These are phyloP conservation scores for Lycopodina hypogea DNA, from an alignment of 37 sponge, comb jelly and placozoan species.

Conservation along the genomic window DNA sequence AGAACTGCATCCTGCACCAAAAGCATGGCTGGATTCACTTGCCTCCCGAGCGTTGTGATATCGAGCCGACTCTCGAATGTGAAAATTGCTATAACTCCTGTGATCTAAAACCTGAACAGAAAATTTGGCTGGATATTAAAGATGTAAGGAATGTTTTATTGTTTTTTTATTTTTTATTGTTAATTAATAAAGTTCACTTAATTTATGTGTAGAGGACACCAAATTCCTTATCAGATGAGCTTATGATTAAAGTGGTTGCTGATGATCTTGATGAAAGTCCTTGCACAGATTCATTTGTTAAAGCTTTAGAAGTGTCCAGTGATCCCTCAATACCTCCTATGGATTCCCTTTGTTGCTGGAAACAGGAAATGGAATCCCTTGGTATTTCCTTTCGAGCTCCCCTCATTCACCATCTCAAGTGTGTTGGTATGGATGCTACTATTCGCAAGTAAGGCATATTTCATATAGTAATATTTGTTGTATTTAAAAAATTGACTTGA, in stretches of 20 bases:
- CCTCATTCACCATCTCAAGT: slow-evolving; percentile 19
- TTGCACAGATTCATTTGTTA: not conserved
- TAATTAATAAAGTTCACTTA: not conserved
- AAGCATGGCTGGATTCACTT: not conserved
- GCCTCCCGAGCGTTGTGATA: not conserved
- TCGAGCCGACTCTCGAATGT: not conserved
- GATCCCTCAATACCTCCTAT: not conserved
- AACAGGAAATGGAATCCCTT: not conserved
- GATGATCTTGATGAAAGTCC: not conserved
- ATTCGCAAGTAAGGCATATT: slow-evolving; percentile 1
- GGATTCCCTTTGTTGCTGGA: not conserved
- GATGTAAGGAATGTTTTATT: not conserved
- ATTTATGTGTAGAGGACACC: not conserved
- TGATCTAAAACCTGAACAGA: not conserved
- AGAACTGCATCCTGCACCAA: not conserved
- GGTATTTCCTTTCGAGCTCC: not conserved
- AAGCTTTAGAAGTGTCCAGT: slow-evolving; percentile 4
- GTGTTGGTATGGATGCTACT: not conserved
- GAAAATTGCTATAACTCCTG: not conserved
- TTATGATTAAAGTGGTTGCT: not conserved
- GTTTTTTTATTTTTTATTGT: not conserved
- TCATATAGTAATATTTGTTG: no score
- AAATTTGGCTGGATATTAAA: slow-evolving; percentile 7
- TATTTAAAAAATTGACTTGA: no score
- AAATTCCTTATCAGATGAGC: not conserved